Evolutionary conservation across 2,113 vertebrate genomes (phyloP).

Genomic region (Myiopsitta monachus): DNA sequence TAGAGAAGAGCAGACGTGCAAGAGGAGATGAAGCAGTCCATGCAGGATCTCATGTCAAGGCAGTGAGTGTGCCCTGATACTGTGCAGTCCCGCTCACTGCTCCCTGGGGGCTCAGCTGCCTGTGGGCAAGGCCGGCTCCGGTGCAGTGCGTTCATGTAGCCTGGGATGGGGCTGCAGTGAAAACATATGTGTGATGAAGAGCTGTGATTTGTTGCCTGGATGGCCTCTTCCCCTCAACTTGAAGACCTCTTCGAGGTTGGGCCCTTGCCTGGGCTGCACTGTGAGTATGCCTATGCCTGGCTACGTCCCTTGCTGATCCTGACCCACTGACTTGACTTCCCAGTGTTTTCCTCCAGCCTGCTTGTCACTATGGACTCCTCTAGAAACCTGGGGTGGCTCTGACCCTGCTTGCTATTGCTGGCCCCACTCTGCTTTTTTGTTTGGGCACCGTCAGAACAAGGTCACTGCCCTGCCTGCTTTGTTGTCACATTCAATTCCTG

Average conservation of each 20-base stretch:
- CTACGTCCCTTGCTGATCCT: rapidly evolving
- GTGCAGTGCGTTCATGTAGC: rapidly evolving
- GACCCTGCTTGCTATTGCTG: rapidly evolving
- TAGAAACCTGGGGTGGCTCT: background rate
- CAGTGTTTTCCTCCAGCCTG: rapidly evolving
- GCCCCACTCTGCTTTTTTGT: background rate
- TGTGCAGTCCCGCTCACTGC: background rate
- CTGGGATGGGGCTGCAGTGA: background rate
- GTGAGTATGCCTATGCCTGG: rapidly evolving
- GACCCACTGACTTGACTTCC: background rate
- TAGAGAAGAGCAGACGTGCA: rapidly evolving
- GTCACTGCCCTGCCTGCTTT: background rate
- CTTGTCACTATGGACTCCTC: background rate
- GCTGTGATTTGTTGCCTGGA: background rate
- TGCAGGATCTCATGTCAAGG: background rate
- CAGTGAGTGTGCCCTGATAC: background rate
- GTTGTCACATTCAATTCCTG: rapidly evolving
- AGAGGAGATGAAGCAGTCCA: background rate
- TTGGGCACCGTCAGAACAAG: background rate
- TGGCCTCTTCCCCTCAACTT: background rate
- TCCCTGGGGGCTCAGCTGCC: no score
- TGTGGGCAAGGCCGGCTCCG: rapidly evolving
- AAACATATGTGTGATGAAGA: background rate
- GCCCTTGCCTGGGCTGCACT: rapidly evolving
- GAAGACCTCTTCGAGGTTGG: rapidly evolving